These are phyloP conservation scores for Tinea semifulvella DNA, from an alignment of 2,888 invertebrate genomes.

Conservation along the genomic window DNA sequence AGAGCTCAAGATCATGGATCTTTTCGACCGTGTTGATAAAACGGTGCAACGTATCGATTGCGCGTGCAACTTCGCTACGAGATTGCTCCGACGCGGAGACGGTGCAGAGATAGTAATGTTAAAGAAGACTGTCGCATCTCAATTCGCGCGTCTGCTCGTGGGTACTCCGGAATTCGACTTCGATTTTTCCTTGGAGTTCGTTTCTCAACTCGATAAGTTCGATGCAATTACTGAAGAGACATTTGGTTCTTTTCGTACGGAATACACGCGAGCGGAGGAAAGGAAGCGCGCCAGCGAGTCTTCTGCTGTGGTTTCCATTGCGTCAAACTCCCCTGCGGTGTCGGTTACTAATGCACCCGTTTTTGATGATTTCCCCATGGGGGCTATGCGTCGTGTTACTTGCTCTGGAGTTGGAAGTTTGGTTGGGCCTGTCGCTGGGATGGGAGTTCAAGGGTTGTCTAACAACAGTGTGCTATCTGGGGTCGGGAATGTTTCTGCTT, in stretches of 20 bases:
- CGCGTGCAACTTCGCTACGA: slow-evolving; percentile 84
- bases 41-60: slow-evolving; percentile 86
- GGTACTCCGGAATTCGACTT: slow-evolving; percentile 85
- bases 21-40: slow-evolving; percentile 83
- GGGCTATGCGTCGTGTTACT: slow-evolving; percentile 58
- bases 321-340: slow-evolving; percentile 54
- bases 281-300: slow-evolving; percentile 58
- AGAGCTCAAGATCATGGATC: slow-evolving; percentile 90
- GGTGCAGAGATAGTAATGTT: slow-evolving; percentile 85
- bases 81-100: slow-evolving; percentile 85
- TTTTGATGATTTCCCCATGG: slow-evolving; percentile 75
- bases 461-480: slow-evolving; percentile 35
- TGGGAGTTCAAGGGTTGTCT: slow-evolving; percentile 23
- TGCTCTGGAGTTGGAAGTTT: slow-evolving; percentile 30
- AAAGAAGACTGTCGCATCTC: slow-evolving; percentile 80
- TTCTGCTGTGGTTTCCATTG: slow-evolving; percentile 42
- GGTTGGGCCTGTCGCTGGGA: slow-evolving; percentile 32
- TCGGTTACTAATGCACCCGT: slow-evolving; percentile 76
- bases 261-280: slow-evolving; percentile 66
- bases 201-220: slow-evolving; percentile 81
- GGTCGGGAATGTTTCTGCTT: slow-evolving; percentile 44
- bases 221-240: slow-evolving; percentile 75
- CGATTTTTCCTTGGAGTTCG: slow-evolving; percentile 82
- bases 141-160: slow-evolving; percentile 80
- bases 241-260: slow-evolving; percentile 79